Base-by-base conservation (phyloP, 2,797 vertebrate genomes). In the Syngnathus rostellatus region DNA sequence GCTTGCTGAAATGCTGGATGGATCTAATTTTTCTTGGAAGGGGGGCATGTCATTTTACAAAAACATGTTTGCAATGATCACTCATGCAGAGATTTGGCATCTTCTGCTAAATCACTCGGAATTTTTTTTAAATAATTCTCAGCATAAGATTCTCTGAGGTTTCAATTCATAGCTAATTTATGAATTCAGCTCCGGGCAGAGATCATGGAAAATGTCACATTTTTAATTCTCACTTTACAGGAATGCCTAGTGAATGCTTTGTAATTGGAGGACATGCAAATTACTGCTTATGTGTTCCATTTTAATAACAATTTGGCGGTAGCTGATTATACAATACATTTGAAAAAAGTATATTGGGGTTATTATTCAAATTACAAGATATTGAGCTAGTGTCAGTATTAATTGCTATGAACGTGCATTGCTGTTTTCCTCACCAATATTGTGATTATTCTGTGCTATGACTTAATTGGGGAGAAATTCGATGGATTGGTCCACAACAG, bases 381-480 rank as follows among this genome's bases (percentile, higher is more conserved):
- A 53, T 31, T 63, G 71, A 73, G 53, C 63, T 4, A 41, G 67
- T 71, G 68, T 81, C 51, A 65, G 70, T 75, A 78, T 77, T 76
- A 80, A 75, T 68, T 50, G 66, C 68, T 80, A 25, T 77, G 75
- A 81, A 79, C 81, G 76, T 74, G 68, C 64, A 69, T 62, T 59
- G 25, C 50, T 17, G 62, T 87, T 81, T 83, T 80, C 65, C 63
- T 73, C 74, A 58, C 72, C 68, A 72, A 68, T 77, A 79, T 85
- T 78, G 75, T 81, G 74, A 80, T 82, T 84, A 81, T 80, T 82
- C 79, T 81, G 82, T 85, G 81, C 77, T 81, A 71, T 76, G 86
- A 83, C 86, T 87, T 89, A 89, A 89, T 90, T 86, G 83, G 81
- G 86, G 75, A 78, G 79, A 83, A 88, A 89, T 83, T 84, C 82